These are phyloP conservation scores for Phaedon cochleariae DNA, from an alignment of 2,888 invertebrate species.

Conservation along the genomic window DNA sequence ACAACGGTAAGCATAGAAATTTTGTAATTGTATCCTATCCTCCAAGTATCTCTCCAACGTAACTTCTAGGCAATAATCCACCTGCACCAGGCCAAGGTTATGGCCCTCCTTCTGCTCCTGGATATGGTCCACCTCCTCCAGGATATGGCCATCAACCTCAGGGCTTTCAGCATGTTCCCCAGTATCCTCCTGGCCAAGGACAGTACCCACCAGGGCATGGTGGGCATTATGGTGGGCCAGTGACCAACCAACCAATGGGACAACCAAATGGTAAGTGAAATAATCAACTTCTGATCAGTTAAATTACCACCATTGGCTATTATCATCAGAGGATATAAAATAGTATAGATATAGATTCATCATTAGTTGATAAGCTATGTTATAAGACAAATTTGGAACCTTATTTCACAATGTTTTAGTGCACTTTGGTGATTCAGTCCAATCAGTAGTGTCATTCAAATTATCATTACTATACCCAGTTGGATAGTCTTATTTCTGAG, in stretches of 20 bases:
- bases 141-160: background rate
- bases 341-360: no score
- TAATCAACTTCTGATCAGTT: background rate
- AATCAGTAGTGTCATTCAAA: no score
- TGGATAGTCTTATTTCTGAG: no score
- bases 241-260: background rate
- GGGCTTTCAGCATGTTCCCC: background rate
- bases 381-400: no score
- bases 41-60: no score
- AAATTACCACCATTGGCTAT: no score
- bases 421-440: no score
- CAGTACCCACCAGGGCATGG: background rate
- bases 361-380: no score
- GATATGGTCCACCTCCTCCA: background rate
- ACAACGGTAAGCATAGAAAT: background rate
- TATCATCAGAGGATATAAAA: no score
- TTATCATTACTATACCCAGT: no score
- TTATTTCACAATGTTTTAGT: no score
- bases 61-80: background rate
- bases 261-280: background rate
- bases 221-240: background rate
- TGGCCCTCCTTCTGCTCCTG: background rate
- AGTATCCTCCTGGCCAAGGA: background rate
- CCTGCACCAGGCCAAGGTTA: background rate
- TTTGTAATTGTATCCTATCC: background rate